Conservation (phyloP, 92 coral and sea anemone species). For the Diadumene lineata region DNA sequence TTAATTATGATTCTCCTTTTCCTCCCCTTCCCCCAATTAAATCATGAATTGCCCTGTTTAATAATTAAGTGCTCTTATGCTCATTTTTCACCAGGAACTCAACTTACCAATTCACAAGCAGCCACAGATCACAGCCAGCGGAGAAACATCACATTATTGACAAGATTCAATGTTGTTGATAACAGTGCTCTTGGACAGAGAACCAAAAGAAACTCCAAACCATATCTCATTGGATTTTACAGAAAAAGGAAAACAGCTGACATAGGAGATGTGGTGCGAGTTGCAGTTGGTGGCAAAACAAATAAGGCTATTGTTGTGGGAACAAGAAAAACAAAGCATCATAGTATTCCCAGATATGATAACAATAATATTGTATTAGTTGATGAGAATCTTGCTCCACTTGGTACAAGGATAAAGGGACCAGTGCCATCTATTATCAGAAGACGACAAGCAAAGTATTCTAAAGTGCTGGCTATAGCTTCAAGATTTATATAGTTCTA, state of each 20-base stretch:
- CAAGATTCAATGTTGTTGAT: conserved; percentile 93
- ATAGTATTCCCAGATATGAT: conserved; percentile 94
- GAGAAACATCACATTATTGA: conserved; percentile 75
- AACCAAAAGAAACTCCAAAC: conserved; percentile 81
- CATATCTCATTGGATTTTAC: conserved; percentile 95
- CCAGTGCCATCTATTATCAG: conserved; percentile 90
- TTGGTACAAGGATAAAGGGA: conserved; percentile 94
- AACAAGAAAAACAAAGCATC: conserved; percentile 89
- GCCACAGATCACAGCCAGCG: conserved; percentile 18
- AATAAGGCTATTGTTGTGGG: conserved; percentile 93
- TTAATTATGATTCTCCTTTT: too few species aligned
- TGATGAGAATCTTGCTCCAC: conserved; percentile 95
- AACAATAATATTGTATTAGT: conserved; percentile 88
- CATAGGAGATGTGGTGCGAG: conserved; percentile 91
- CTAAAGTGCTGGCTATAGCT: conserved; percentile 97
- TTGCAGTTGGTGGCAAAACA: conserved; percentile 96
- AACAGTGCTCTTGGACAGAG: conserved; percentile 92
- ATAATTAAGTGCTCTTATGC: too few species aligned
- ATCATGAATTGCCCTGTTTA: too few species aligned
- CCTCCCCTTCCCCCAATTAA: too few species aligned
- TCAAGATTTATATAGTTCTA: conserved; percentile 71
- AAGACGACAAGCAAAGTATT: conserved; percentile 89
- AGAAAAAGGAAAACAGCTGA: conserved; percentile 94
- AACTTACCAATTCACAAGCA: neutral
- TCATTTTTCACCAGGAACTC: too few species aligned